Base-by-base conservation (phyloP, 2,888 invertebrate species). In the Heliconius charithonia region DNA sequence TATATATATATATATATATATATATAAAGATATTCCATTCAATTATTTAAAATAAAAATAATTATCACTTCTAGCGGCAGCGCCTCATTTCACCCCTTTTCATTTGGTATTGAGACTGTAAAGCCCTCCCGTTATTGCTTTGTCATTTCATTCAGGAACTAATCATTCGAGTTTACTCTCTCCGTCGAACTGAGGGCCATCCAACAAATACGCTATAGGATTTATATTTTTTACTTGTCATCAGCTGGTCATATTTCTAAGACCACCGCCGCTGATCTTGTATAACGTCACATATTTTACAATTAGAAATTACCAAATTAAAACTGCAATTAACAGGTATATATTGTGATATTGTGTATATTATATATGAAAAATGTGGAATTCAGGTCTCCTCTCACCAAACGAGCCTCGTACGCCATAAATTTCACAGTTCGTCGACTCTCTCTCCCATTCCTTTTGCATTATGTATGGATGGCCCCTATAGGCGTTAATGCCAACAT, bases 91-190 rank as follows among this genome's bases (percentile, higher is more conserved):
- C 80, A 80, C 76, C 41, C 37, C 37, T 79, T 62, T 62, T 72
- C 82, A 79, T 82, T 72, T 66, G 81, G 81, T 79, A 83, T 84
- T 85, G 87, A 88, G 86, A 88, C 87, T 87, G 88, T 84, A 79
- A 79, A 82, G 88, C 88, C 88, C 88, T 87, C 87, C 88, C 87
- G 80, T 72, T 75, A 76, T 80, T 72, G 81, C 76, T 66, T 80
- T 75, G 73, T 71, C 83, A 82, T 80, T 75, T 80, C 80, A 78
- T 77, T 66, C 72, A 51, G 63, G 27, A 65, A 73, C 51, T 65
- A 25, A 81, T 77, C 71, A 79, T 79, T 76, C 75, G 72, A 79
- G 74, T 80, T 78, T 79, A 77, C 66, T 67, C 66, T 37, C 73
- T 37, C 62, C 41, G 45, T 22, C 22, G 45, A 19, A 41, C 9